These are phyloP conservation scores for Periophthalmus modestus DNA, from an alignment of 2,113 vertebrate species.

Conservation along the genomic window DNA sequence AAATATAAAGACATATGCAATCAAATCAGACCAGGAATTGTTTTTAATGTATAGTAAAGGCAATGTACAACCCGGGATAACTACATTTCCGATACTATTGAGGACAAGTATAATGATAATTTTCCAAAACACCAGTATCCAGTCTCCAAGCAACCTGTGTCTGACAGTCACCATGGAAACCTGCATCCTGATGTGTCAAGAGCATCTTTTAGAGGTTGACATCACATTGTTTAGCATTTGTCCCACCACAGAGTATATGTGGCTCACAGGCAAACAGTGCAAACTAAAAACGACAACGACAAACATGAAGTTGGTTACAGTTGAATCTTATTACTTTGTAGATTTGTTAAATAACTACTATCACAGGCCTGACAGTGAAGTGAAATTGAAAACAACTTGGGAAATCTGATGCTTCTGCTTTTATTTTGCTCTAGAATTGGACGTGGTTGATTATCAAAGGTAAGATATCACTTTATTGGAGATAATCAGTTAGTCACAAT, in stretches of 20 bases:
- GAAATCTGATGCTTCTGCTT: no score
- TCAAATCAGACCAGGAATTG: no score
- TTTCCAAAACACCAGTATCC: constrained; percentile 25
- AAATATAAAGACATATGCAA: no score
- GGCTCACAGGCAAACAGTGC: background rate
- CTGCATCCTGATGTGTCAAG: constrained; percentile 41
- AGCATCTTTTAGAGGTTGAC: constrained; percentile 17
- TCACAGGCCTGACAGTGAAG: no score
- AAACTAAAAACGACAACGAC: background rate
- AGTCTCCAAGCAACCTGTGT: constrained; percentile 67
- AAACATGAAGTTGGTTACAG: background rate
- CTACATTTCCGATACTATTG: background rate
- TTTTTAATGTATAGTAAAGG: no score
- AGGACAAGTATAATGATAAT: background rate
- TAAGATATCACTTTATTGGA: no score
- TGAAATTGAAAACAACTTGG: no score
- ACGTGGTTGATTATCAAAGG: background rate
- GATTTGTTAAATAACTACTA: no score
- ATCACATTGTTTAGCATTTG: constrained; percentile 26
- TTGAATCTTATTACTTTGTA: background rate
- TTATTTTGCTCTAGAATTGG: background rate
- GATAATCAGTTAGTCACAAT: no score
- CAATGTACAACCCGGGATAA: no score
- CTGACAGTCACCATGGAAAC: constrained; percentile 62
- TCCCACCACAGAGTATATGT: background rate